Percentiles rank a stretch among this genome's conserved stretches.
Evolutionary conservation across 2,113 vertebrate species (phyloP).

Genomic region (Sceloporus tristichus): DNA sequence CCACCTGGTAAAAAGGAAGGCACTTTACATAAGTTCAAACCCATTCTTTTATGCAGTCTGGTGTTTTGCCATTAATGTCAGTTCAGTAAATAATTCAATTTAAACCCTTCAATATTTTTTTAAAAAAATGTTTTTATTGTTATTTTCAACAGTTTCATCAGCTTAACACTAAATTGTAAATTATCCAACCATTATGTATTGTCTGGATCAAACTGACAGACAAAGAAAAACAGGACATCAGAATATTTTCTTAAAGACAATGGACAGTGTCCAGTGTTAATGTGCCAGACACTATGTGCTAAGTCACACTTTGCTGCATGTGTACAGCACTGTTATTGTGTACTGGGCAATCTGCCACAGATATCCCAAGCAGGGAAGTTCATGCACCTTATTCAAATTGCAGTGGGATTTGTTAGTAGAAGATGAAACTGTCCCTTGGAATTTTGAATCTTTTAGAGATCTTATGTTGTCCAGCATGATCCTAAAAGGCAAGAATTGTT

Average conservation of each 20-base stretch:
- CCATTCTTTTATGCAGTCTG: not conserved
- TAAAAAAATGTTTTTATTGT: conserved; percentile 64
- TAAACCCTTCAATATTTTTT: conserved; percentile 41
- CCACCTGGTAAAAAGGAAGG: not conserved
- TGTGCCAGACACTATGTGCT: conserved; percentile 37
- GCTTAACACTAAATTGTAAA: conserved; percentile 85
- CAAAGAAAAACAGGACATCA: conserved; percentile 75
- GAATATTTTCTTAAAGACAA: conserved; percentile 62
- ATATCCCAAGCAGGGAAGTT: conserved; percentile 71
- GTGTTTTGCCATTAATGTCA: rapidly evolving
- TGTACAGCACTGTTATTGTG: conserved; percentile 42
- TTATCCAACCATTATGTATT: conserved; percentile 83
- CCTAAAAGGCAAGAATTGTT: not conserved
- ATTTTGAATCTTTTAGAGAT: not conserved
- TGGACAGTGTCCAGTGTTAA: conserved; percentile 44
- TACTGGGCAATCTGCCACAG: conserved; percentile 44
- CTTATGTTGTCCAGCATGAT: not conserved
- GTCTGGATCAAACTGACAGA: conserved; percentile 82
- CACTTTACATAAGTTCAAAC: not conserved
- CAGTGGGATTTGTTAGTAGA: conserved; percentile 3
- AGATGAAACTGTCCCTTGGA: not conserved
- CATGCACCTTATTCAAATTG: conserved; percentile 35
- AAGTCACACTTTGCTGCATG: conserved; percentile 40
- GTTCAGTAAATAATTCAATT: not conserved
- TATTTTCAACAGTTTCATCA: conserved; percentile 75